Conservation (phyloP, 1,140 invertebrate species). For the Rhyacophila brunnea region DNA sequence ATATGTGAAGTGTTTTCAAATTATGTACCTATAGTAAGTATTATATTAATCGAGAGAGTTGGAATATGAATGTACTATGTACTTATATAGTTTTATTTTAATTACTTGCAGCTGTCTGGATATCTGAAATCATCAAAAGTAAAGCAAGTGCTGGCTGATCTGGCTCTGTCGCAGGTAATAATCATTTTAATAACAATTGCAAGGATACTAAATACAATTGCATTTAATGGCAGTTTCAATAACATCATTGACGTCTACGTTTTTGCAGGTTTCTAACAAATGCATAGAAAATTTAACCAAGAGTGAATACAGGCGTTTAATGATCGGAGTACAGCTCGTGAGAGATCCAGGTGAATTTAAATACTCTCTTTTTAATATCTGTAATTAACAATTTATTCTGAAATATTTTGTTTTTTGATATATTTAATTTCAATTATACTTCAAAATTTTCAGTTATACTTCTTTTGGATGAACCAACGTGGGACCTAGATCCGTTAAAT, state of each 20-base stretch:
- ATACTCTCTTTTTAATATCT: conserved; percentile 62
- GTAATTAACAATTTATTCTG: background rate
- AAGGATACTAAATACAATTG: too few species aligned
- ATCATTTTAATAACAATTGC: too few species aligned
- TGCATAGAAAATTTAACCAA: conserved; percentile 75
- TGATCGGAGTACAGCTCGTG: conserved; percentile 84
- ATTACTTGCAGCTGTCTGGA: conserved; percentile 62
- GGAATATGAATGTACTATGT: background rate
- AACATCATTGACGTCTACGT: background rate
- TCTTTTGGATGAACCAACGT: conserved; percentile 86
- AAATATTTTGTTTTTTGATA: background rate
- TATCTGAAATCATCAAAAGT: conserved; percentile 73
- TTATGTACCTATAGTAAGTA: too few species aligned
- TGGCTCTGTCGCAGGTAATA: conserved; percentile 75
- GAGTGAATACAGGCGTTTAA: conserved; percentile 80
- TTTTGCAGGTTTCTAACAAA: conserved; percentile 67
- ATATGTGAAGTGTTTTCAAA: too few species aligned
- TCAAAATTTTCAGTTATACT: conserved; percentile 66
- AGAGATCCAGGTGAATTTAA: conserved; percentile 72
- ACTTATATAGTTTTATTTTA: conserved; percentile 10
- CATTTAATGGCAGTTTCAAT: too few species aligned
- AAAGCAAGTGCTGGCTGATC: conserved; percentile 83
- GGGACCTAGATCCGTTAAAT: conserved; percentile 86
- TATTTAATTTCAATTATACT: conserved; percentile 14
- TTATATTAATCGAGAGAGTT: too few species aligned